These are phyloP conservation scores for Icerya purchasi DNA, from an alignment of 2,888 invertebrate species.

Conservation along the genomic window DNA sequence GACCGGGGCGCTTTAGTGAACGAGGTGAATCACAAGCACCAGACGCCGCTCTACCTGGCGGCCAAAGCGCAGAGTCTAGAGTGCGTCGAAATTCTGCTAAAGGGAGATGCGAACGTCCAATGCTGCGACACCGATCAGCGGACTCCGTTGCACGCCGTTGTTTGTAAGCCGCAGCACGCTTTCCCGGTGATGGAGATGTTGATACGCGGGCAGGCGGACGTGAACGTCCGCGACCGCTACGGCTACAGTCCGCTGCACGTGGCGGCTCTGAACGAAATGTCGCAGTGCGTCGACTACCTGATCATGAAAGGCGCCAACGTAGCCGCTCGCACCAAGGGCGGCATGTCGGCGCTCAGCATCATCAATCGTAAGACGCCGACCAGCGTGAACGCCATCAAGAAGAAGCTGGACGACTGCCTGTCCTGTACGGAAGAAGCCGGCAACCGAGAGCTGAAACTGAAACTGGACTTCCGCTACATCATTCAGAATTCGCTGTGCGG, in stretches of 20 bases:
- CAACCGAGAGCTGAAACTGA: constrained; percentile 58
- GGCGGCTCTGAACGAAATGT: constrained; percentile 63
- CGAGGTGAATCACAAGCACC: constrained; percentile 51
- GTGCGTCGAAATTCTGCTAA: constrained; percentile 54
- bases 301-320: constrained; percentile 71
- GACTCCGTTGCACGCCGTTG: constrained; percentile 61
- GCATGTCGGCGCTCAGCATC: constrained; percentile 64
- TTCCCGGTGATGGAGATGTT: constrained; percentile 56
- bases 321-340: constrained; percentile 69
- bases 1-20: constrained; percentile 54
- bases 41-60: constrained; percentile 67
- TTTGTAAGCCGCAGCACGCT: constrained; percentile 60
- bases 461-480: constrained; percentile 60
- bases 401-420: constrained; percentile 60
- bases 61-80: constrained; percentile 57
- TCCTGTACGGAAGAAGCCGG: constrained; percentile 41
- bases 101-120: constrained; percentile 55
- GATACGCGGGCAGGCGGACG: constrained; percentile 57
- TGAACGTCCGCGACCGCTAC: constrained; percentile 63
- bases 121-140: constrained; percentile 58
- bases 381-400: constrained; percentile 58
- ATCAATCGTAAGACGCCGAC: constrained; percentile 71
- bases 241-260: constrained; percentile 47
- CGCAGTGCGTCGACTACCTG: constrained; percentile 62
- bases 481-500: constrained; percentile 62